These are phyloP conservation scores for Poecilus cupreus DNA, from an alignment of 2,888 invertebrate genomes.

Conservation along the genomic window DNA sequence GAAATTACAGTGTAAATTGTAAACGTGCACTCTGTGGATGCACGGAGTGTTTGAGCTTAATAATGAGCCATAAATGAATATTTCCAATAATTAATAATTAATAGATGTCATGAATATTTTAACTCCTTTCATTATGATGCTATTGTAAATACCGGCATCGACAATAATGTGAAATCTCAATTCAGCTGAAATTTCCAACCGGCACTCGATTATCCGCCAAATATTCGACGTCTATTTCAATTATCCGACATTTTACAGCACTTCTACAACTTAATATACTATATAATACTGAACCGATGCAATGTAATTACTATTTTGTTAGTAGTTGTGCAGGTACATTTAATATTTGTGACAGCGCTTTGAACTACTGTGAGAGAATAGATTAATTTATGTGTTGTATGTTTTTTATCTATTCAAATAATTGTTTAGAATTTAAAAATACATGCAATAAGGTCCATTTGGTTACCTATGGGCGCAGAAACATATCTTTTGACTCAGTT, in stretches of 20 bases:
- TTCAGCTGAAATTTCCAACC: constrained; percentile 42
- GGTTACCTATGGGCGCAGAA: too few species aligned
- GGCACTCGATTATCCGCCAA: constrained; percentile 12
- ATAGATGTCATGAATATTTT: constrained; percentile 57
- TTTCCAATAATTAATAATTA: constrained; percentile 57
- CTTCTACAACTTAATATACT: constrained; percentile 9
- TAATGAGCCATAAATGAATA: constrained; percentile 52
- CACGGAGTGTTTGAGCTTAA: constrained; percentile 44
- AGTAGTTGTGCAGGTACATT: too few species aligned
- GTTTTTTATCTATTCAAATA: too few species aligned
- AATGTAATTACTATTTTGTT: constrained; percentile 16
- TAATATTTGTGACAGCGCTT: not conserved
- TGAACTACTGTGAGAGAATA: too few species aligned
- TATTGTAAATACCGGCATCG: constrained; percentile 47
- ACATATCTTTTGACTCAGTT: too few species aligned
- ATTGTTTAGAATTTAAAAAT: too few species aligned
- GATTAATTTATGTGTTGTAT: too few species aligned
- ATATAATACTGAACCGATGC: not conserved
- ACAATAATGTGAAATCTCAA: constrained; percentile 37
- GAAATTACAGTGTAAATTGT: constrained; percentile 51
- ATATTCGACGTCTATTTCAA: constrained; percentile 38
- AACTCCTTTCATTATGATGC: constrained; percentile 54
- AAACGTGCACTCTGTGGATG: constrained; percentile 38
- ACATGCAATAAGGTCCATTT: too few species aligned
- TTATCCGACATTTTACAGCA: constrained; percentile 18